Conservation (phyloP, 2,888 invertebrate species). For the Archips xylosteana region DNA sequence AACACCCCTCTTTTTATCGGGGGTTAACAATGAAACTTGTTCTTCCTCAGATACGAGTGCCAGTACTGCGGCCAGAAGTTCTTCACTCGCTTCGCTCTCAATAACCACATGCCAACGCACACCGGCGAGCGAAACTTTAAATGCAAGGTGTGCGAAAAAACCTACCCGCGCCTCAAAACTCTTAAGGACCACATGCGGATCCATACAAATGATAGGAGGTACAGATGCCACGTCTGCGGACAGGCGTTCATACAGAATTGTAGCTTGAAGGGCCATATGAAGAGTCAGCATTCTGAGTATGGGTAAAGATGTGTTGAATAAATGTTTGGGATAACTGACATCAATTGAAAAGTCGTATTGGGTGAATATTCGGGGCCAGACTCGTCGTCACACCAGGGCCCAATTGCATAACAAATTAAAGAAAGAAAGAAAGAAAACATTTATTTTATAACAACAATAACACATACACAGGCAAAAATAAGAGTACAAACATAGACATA, state of each 20-base stretch:
- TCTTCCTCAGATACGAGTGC: constrained; percentile 69
- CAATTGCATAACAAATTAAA: too few species aligned
- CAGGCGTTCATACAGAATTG: constrained; percentile 80
- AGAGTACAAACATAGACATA: too few species aligned
- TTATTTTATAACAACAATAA: too few species aligned
- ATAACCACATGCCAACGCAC: constrained; percentile 79
- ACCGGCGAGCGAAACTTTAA: constrained; percentile 77
- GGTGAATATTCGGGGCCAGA: too few species aligned
- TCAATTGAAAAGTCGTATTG: too few species aligned
- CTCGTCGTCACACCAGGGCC: too few species aligned
- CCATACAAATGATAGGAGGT: constrained; percentile 41
- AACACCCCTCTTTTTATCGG: too few species aligned
- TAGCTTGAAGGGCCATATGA: constrained; percentile 77
- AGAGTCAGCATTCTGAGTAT: constrained; percentile 77
- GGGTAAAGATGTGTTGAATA: constrained; percentile 52
- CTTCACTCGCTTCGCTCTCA: constrained; percentile 76
- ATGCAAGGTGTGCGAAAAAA: constrained; percentile 75
- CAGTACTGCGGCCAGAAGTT: constrained; percentile 77
- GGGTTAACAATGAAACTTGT: neutral
- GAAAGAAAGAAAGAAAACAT: too few species aligned
- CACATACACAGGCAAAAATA: too few species aligned
- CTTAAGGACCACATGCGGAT: constrained; percentile 49
- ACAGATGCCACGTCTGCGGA: constrained; percentile 67
- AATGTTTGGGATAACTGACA: too few species aligned
- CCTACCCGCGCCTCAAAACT: constrained; percentile 67